A percentile compares a stretch with the other conserved stretches of the same genome.
Conservation (phyloP, 2,888 invertebrate species). For the Chrysolina oricalcia region DNA sequence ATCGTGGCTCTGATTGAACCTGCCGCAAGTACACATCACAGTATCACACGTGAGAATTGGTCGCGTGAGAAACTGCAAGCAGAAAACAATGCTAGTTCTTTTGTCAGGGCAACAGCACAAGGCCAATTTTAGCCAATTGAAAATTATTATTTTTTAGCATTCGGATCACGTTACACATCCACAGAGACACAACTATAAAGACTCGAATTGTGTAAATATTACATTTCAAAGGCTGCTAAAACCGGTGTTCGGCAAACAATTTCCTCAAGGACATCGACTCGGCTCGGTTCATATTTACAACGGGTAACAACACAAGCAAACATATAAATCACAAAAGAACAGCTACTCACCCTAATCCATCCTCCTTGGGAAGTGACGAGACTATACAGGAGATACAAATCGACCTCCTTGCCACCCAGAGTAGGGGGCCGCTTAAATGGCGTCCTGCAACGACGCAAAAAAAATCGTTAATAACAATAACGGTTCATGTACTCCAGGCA, state of each 20-base stretch:
- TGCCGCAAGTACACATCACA: background rate
- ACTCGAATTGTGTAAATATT: constrained; percentile 20
- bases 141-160: background rate
- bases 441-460: constrained; percentile 71
- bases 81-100: background rate
- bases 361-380: constrained; percentile 95
- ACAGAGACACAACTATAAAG: background rate
- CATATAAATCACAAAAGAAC: constrained; percentile 12
- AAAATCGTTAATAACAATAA: constrained; percentile 38
- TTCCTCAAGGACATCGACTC: constrained; percentile 49
- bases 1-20: background rate
- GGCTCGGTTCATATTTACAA: constrained; percentile 11
- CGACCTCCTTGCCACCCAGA: constrained; percentile 92
- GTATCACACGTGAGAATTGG: constrained; percentile 8
- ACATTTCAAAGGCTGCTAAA: constrained; percentile 20
- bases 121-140: background rate
- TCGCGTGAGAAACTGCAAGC: background rate
- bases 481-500: constrained; percentile 22
- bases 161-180: constrained; percentile 12
- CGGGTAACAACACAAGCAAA: background rate
- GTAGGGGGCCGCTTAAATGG: constrained; percentile 80
- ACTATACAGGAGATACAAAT: constrained; percentile 92
- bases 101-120: background rate
- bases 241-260: constrained; percentile 35
- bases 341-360: constrained; percentile 87